Evolutionary conservation across 2,888 invertebrate species (phyloP).

Genomic region (Plebejus melissa): DNA sequence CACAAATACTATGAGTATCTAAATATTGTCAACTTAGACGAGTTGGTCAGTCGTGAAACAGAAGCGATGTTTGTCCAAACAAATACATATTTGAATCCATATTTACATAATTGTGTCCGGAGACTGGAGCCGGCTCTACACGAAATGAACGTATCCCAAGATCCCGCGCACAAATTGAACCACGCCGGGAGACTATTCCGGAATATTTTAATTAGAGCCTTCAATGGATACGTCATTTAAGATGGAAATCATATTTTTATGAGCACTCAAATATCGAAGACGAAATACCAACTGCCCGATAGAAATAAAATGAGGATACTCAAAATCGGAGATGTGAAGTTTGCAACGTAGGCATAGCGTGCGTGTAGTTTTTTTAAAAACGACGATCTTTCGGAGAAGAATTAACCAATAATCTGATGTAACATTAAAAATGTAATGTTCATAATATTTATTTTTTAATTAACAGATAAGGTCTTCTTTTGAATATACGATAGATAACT

Average conservation of each 20-base stretch:
- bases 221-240: not conserved
- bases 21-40: constrained; percentile 24
- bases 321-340: no score
- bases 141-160: constrained; percentile 78
- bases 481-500: no score
- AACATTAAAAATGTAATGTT: no score
- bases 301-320: no score
- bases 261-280: not conserved
- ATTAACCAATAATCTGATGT: no score
- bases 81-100: constrained; percentile 59
- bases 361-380: no score
- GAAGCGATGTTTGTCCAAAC: constrained; percentile 51
- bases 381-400: no score
- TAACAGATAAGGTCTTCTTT: no score
- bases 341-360: no score
- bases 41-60: constrained; percentile 32
- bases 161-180: constrained; percentile 76
- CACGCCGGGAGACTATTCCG: constrained; percentile 59
- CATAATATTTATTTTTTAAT: no score
- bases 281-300: no score
- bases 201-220: constrained; percentile 31
- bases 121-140: constrained; percentile 68
- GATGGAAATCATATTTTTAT: not conserved
- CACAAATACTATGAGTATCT: constrained; percentile 14
- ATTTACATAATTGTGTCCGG: constrained; percentile 72